Conservation (phyloP, 1,140 invertebrate species). For the Sinella curviseta region DNA sequence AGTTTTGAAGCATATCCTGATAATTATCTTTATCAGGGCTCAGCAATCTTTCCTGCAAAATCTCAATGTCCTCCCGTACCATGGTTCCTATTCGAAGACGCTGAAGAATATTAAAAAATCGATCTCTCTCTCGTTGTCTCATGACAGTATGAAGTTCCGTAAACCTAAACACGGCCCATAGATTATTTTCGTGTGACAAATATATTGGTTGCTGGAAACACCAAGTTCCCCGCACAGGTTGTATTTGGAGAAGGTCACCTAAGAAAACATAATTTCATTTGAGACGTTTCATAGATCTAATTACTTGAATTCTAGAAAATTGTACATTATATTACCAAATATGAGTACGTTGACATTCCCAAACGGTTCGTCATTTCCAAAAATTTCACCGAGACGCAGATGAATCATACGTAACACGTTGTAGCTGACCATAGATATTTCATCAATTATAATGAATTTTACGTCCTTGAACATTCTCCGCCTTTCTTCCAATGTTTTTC, state of each 20-base stretch:
- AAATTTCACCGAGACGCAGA: background rate
- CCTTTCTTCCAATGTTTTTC: background rate
- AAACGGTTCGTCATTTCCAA: background rate
- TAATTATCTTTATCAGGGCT: background rate
- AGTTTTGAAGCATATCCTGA: background rate
- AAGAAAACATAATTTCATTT: background rate
- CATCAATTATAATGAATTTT: background rate
- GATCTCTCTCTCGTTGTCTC: background rate
- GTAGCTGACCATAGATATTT: background rate
- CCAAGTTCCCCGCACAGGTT: background rate
- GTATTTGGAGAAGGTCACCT: constrained; percentile 10
- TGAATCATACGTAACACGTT: background rate
- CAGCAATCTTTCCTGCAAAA: background rate
- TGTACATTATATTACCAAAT: background rate
- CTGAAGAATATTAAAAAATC: background rate
- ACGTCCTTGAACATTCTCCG: background rate
- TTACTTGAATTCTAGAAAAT: background rate
- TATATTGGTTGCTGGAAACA: background rate
- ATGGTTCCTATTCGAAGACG: background rate
- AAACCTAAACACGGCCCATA: constrained; percentile 5
- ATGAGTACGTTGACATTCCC: background rate
- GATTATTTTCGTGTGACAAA: background rate
- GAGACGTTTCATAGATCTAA: background rate
- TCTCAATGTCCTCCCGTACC: background rate
- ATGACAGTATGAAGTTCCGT: background rate